Evolutionary conservation across 2,113 vertebrate species (phyloP), one percentile per base, ranked within the genome.

Genomic region (Diglossa brunneiventris): DNA sequence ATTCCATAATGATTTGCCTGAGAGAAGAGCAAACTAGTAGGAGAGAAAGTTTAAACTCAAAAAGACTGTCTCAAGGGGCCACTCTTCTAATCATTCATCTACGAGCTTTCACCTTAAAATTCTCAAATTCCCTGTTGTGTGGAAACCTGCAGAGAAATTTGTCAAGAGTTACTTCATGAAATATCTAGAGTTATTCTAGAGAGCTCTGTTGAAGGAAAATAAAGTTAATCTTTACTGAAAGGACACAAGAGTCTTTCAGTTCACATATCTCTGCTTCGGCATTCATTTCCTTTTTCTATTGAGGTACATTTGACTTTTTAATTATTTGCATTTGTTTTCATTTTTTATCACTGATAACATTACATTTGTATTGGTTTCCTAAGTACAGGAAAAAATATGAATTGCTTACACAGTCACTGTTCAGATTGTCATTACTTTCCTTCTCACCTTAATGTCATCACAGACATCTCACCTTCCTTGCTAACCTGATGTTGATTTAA

Each of bases 131-230:
- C 35, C 42, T 39, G 9, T 41, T 70, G 26, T 12, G 2, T 28
- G 28, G 63, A 90, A 91, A 92, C 68, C 68, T 39, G 8, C 55
- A 67, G 73, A 53, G 61, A 74, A 78, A 52, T 76, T 17, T 89
- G 27, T 56, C 49, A 58, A 92, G 23, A 87, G 55, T 70, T 75
- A 49, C 21, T 78, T 28, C 10, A 66, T 61, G 66, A 93, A 50
- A 80, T 52, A 80, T n/a, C 56, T 83, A 78, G 53, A 94, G 42
- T 53, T 94, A 90, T 83, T 67, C 37, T 88, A 52, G 18, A 90
- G 73, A 70, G 28, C 4, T 95, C 33, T 56, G 14, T 49, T 90
- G 53, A 96, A 94, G 95, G 49, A 97, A 83, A 95, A 85, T 52
- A 75, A 55, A 77, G 81, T 87, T 90, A 82, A 67, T 95, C 42